Evolutionary conservation across 2,797 vertebrate species (phyloP), one percentile per base, ranked within the genome.

Genomic region (Rhinatrema bivittatum): DNA sequence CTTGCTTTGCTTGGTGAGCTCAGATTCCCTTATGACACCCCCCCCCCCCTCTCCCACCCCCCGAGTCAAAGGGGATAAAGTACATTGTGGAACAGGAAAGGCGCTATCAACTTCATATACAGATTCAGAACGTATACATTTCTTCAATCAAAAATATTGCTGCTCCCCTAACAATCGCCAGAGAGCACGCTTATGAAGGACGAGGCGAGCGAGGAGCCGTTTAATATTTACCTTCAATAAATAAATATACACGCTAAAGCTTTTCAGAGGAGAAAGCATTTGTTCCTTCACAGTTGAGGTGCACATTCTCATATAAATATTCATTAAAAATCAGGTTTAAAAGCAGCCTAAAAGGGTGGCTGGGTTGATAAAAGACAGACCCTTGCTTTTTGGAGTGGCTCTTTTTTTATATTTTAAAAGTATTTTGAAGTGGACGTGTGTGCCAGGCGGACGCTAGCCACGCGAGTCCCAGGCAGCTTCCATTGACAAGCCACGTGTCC

Each of bases 401-500:
- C 62, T 37, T 56, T 76, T 72, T 63, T 70, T 76, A 63, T 72
- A 51, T 79, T 81, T 82, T 79, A 71, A 25, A 81, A 81, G 81
- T 79, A 74, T 81, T 74, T 76, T 79, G 76, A 64, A 70, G 56
- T 60, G 79, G 80, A 79, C 87, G 82, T 90, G 89, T 88, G 91
- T 86, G 84, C 78, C 78, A 80, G 84, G 87, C 87, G 86, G 78
- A 81, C 84, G 87, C 85, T 84, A 84, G 87, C 91, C 94, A 93
- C 94, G 93, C 94, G 93, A 96, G 90, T 89, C 86, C 75, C 53
- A 76, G 83, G 88, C 84, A 80, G 89, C 87, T 86, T 88, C 90
- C 91, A 91, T 93, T 95, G 88, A 94, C 91, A 88, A 94, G 94
- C 95, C 95, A 98, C 95, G 95, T 97, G 95, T 97, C 92, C 89